These are phyloP conservation scores for Pycnonotus jocosus DNA, from an alignment of 2,113 vertebrate species.

Conservation along the genomic window DNA sequence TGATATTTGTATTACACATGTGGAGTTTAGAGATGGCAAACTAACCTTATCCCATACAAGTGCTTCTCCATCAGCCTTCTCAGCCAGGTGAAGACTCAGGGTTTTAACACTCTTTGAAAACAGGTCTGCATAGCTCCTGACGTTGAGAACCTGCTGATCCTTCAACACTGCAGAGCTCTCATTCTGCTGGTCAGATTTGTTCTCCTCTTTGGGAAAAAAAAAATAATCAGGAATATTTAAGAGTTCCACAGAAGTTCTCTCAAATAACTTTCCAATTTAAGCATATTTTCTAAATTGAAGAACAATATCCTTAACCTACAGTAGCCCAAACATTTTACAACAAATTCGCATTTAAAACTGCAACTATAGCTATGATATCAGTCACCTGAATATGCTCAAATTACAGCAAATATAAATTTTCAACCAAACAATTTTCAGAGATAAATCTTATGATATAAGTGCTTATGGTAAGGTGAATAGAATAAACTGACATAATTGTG, in stretches of 20 bases:
- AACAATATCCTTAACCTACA: not conserved
- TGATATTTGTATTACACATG: not conserved
- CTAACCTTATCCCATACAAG: slow-evolving; percentile 97
- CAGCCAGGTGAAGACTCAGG: slow-evolving; percentile 81
- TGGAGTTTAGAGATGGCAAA: not conserved
- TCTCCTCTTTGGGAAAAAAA: slow-evolving; percentile 45
- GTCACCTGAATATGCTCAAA: not conserved
- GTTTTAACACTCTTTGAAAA: slow-evolving; percentile 90
- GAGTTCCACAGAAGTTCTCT: not conserved
- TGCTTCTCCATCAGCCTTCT: slow-evolving; percentile 88
- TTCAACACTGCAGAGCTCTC: slow-evolving; percentile 79
- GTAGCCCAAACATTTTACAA: not conserved
- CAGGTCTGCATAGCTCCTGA: slow-evolving; percentile 83
- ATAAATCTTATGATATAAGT: not conserved
- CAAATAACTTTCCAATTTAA: not conserved
- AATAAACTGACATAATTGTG: not conserved
- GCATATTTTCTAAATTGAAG: not conserved
- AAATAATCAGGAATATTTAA: not conserved
- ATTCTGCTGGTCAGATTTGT: slow-evolving; percentile 66
- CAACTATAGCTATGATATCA: not conserved
- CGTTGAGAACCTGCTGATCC: slow-evolving; percentile 92
- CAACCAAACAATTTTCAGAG: not conserved
- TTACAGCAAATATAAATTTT: not conserved
- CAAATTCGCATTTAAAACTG: not conserved
- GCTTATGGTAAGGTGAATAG: not conserved